These are phyloP conservation scores for Orthosia gothica DNA, from an alignment of 2,888 invertebrate species.

Conservation along the genomic window DNA sequence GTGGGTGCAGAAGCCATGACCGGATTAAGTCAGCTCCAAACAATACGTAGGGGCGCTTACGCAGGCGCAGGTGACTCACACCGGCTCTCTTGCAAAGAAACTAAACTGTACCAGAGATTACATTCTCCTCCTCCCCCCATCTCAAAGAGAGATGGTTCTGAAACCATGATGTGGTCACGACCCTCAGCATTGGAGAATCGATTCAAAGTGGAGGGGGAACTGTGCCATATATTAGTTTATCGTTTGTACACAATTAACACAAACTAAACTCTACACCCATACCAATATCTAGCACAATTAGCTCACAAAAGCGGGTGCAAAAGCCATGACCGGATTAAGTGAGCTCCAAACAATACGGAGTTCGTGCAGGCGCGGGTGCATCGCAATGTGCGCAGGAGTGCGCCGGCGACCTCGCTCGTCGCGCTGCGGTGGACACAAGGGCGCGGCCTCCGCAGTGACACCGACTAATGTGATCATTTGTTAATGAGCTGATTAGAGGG, in stretches of 20 bases:
- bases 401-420: constrained; percentile 60
- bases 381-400: constrained; percentile 63
- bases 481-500: constrained; percentile 35
- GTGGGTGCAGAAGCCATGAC: constrained; percentile 64
- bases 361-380: constrained; percentile 42
- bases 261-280: constrained; percentile 8
- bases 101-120: too few species aligned
- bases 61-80: background rate
- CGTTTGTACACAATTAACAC: background rate
- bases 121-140: too few species aligned
- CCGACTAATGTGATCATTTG: constrained; percentile 62
- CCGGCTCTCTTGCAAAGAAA: too few species aligned
- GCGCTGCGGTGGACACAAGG: constrained; percentile 65
- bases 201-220: too few species aligned
- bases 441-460: constrained; percentile 64
- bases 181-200: too few species aligned
- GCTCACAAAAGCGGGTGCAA: constrained; percentile 63
- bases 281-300: constrained; percentile 56
- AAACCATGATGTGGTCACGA: too few species aligned
- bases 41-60: constrained; percentile 63
- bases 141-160: too few species aligned
- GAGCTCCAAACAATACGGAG: constrained; percentile 58
- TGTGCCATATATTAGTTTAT: background rate
- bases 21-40: constrained; percentile 55
- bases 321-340: constrained; percentile 66